Percentiles rank a stretch among this genome's conserved stretches.
Evolutionary conservation across 92 coral and sea anemone genomes (phyloP).

Genomic region (Zoanthus sociatus): DNA sequence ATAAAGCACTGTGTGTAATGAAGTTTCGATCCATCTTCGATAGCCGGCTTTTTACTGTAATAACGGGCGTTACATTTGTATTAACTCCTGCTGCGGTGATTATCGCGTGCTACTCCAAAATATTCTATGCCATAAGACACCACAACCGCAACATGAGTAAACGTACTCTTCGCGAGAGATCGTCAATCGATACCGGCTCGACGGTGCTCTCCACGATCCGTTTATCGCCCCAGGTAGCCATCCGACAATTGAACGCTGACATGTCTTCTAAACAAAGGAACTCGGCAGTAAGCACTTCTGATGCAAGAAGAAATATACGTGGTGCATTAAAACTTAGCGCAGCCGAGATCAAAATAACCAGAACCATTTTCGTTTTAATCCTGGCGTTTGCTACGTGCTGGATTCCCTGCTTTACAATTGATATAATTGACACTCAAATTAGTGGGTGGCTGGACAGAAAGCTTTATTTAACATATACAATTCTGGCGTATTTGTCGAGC

Average conservation of each 20-base stretch:
- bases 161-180: not conserved
- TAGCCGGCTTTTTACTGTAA: constrained; percentile 62
- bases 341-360: constrained; percentile 71
- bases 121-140: constrained; percentile 61
- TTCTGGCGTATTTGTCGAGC: constrained; percentile 82
- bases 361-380: constrained; percentile 74
- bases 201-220: constrained; percentile 21
- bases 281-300: not conserved
- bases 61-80: constrained; percentile 65
- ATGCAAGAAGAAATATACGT: not conserved
- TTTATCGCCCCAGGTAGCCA: not conserved
- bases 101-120: constrained; percentile 69
- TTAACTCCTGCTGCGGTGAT: constrained; percentile 73
- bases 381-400: constrained; percentile 79
- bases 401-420: constrained; percentile 87
- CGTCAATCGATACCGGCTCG: constrained; percentile 35
- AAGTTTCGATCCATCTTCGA: constrained; percentile 34
- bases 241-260: not conserved
- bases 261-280: not conserved
- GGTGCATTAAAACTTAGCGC: constrained; percentile 42
- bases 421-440: constrained; percentile 67
- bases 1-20: constrained; percentile 76
- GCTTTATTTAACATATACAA: constrained; percentile 74
- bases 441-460: constrained; percentile 71
- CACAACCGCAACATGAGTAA: constrained; percentile 59